These are phyloP conservation scores for Zelostemma sp. DNA, from an alignment of 1,140 invertebrate genomes.

Conservation along the genomic window DNA sequence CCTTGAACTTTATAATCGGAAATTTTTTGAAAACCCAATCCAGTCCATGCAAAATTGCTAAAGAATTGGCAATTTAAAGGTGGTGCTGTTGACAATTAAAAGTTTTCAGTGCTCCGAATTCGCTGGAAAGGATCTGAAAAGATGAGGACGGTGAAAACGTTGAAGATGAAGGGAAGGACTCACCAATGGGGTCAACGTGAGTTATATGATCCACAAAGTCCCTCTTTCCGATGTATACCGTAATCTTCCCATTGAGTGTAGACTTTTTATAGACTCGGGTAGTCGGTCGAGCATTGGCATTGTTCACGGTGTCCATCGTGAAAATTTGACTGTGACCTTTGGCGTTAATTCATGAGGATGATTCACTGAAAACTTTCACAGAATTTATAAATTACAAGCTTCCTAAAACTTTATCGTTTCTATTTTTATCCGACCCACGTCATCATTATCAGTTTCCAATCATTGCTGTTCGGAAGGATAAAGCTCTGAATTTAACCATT, in stretches of 20 bases:
- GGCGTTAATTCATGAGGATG: not conserved
- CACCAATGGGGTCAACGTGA: conserved; percentile 96
- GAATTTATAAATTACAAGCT: too few relatives aligned
- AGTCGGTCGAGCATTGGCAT: conserved; percentile 58
- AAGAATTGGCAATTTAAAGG: too few relatives aligned
- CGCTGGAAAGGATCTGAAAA: too few relatives aligned
- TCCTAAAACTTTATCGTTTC: too few relatives aligned
- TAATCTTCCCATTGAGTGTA: conserved; percentile 96
- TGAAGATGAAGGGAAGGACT: conserved; percentile 54
- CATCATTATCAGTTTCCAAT: too few relatives aligned
- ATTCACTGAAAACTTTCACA: not conserved
- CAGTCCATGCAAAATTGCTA: too few relatives aligned
- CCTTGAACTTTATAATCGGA: not conserved
- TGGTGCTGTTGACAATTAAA: too few relatives aligned
- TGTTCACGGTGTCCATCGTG: conserved; percentile 62
- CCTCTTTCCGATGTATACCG: conserved; percentile 96
- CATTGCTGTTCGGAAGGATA: too few relatives aligned
- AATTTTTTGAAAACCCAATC: too few relatives aligned
- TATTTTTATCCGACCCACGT: too few relatives aligned
- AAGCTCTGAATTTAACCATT: too few relatives aligned
- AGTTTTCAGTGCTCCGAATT: too few relatives aligned
- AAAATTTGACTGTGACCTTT: conserved; percentile 27
- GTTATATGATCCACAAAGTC: conserved; percentile 98
- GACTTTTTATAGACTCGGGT: conserved; percentile 93
- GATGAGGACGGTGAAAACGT: not conserved